These are phyloP conservation scores for Actinernus sp. DNA, from an alignment of 92 coral and sea anemone genomes.

Conservation along the genomic window DNA sequence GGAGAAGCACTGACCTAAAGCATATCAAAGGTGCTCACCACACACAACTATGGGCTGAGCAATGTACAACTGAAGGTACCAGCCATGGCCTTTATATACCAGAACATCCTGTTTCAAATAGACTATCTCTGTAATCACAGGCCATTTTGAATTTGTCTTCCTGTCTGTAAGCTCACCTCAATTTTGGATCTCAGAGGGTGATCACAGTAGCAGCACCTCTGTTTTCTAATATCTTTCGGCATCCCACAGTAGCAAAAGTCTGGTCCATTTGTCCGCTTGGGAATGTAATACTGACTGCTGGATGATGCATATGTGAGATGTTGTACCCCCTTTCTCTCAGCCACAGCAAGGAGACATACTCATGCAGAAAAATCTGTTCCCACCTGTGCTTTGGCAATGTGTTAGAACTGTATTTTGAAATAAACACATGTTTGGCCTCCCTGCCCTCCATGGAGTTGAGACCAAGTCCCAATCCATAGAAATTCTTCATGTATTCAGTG, in stretches of 20 bases:
- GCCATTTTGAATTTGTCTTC: too few species aligned
- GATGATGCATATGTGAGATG: slow-evolving; percentile 10
- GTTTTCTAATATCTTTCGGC: slow-evolving; percentile 14
- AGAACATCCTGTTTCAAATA: too few species aligned
- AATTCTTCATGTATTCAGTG: slow-evolving; percentile 21
- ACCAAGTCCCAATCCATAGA: slow-evolving; percentile 9
- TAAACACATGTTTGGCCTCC: slow-evolving; percentile 58
- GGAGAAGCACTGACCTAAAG: too few species aligned
- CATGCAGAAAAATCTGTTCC: slow-evolving; percentile 58
- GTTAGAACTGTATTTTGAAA: slow-evolving; percentile 49
- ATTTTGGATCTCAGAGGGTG: slow-evolving; percentile 26
- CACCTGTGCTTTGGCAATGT: slow-evolving; percentile 37
- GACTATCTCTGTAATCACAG: too few species aligned
- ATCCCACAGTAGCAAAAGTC: slow-evolving; percentile 60
- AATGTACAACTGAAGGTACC: too few species aligned
- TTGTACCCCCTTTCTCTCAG: slow-evolving; percentile 48
- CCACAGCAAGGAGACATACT: slow-evolving; percentile 49
- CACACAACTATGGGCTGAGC: too few species aligned
- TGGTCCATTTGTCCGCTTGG: slow-evolving; percentile 30
- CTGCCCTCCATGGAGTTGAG: slow-evolving; percentile 61
- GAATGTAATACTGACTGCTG: slow-evolving; percentile 24
- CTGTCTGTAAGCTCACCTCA: not conserved
- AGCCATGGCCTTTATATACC: too few species aligned
- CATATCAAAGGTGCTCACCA: too few species aligned
- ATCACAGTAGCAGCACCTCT: slow-evolving; percentile 18